Percentiles rank a stretch among this genome's conserved stretches.
These are phyloP conservation scores for Hyles euphorbiae DNA, from an alignment of 1,140 invertebrate species.

Conservation along the genomic window DNA sequence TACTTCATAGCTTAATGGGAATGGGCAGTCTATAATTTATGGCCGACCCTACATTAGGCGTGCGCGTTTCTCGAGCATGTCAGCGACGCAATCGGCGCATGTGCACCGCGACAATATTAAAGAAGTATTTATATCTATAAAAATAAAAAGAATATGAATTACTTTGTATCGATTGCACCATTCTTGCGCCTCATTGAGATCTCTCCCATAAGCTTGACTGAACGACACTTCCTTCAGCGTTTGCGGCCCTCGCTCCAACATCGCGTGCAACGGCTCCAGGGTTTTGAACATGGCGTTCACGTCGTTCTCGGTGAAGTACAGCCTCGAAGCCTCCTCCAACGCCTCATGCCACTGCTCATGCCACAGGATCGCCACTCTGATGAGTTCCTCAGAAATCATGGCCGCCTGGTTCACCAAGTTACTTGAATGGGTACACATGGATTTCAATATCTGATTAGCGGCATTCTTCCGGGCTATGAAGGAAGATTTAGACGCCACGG, in stretches of 20 bases:
- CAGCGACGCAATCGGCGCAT: too few species aligned
- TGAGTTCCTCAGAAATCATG: conserved; percentile 97
- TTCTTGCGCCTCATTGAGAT: conserved; percentile 94
- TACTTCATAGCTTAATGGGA: too few species aligned
- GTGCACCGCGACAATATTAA: too few species aligned
- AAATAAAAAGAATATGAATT: conserved; percentile 8
- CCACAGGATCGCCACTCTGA: conserved; percentile 98
- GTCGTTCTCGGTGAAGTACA: conserved; percentile 96
- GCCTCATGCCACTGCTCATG: conserved; percentile 99
- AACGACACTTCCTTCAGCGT: conserved; percentile 98
- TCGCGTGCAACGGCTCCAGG: conserved; percentile 94
- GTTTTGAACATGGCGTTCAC: conserved; percentile 97
- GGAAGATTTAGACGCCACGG: conserved; percentile 97
- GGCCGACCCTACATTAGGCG: too few species aligned
- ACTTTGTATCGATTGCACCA: conserved; percentile 94
- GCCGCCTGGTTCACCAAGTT: conserved; percentile 95
- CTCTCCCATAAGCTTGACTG: conserved; percentile 95
- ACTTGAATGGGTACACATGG: conserved; percentile 95
- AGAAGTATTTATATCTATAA: conserved; percentile 6
- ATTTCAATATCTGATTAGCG: conserved; percentile 96
- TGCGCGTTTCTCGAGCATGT: too few species aligned
- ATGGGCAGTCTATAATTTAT: too few species aligned
- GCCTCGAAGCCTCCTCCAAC: conserved; percentile 95
- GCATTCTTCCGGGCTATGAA: conserved; percentile 90
- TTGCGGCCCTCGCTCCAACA: conserved; percentile 95